phyloP scores from a whole-genome alignment of 1,140 invertebrate species.

The Popillia japonica region DNA sequence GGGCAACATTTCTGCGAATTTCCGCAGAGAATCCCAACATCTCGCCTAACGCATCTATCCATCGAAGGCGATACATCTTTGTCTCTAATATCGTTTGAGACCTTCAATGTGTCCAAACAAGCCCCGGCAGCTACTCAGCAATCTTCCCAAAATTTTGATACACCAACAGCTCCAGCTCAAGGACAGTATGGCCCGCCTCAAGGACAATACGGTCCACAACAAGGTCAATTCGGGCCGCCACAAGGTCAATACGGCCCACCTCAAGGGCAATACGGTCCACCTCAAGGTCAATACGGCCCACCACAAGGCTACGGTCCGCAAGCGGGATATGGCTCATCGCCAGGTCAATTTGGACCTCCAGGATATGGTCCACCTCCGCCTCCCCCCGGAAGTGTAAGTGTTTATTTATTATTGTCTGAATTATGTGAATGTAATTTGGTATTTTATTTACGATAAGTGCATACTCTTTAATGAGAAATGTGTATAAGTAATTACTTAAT shows the following conservation, averaged over 20 bases:
- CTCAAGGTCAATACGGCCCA: slow-evolving; percentile 41
- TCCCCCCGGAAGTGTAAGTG: slow-evolving; percentile 35
- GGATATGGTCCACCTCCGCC: slow-evolving; percentile 42
- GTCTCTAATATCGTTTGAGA: slow-evolving; percentile 63
- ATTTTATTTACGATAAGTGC: not conserved
- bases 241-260: slow-evolving; percentile 12
- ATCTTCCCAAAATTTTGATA: not conserved
- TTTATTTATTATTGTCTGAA: not conserved
- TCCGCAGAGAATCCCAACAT: slow-evolving; percentile 72
- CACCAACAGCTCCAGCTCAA: not conserved
- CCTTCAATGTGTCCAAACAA: not conserved
- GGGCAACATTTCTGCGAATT: slow-evolving; percentile 81
- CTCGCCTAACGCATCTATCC: slow-evolving; percentile 71
- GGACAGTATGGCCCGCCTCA: not conserved
- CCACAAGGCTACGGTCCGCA: slow-evolving; percentile 14
- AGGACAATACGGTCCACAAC: slow-evolving; percentile 1
- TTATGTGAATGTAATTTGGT: not conserved
- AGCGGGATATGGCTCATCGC: not conserved
- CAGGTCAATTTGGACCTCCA: slow-evolving; percentile 37
- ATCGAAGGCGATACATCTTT: slow-evolving; percentile 78
- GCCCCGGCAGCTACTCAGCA: not conserved
- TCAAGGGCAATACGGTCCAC: slow-evolving; percentile 15
- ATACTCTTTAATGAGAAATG: not conserved
- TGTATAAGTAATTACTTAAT: no score
- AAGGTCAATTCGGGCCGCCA: not conserved